These are phyloP conservation scores for Anser cygnoides DNA, from an alignment of 2,113 vertebrate species.

Conservation along the genomic window DNA sequence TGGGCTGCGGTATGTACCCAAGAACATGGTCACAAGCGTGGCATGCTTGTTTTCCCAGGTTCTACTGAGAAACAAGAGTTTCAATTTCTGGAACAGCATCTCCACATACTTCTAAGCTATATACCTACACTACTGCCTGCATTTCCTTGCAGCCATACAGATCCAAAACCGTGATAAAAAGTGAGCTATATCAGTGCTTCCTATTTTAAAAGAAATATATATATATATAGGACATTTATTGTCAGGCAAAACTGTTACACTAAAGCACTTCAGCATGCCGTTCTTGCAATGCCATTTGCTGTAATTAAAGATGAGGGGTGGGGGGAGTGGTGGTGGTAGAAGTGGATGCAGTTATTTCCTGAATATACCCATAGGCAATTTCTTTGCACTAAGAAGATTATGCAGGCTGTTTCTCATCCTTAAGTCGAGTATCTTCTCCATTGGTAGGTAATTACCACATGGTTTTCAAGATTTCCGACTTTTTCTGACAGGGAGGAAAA, in stretches of 20 bases:
- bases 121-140: accelerated
- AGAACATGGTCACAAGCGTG: accelerated
- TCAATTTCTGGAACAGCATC: accelerated
- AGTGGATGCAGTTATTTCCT: background rate
- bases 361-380: background rate
- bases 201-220: background rate
- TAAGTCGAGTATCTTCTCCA: background rate
- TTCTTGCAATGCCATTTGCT: background rate
- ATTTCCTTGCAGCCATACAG: accelerated
- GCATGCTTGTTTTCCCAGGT: background rate
- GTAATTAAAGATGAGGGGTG: background rate
- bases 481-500: background rate
- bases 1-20: background rate
- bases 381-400: background rate
- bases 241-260: background rate
- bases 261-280: background rate
- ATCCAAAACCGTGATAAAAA: accelerated
- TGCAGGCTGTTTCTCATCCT: background rate
- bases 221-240: too few species aligned
- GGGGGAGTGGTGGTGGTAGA: background rate
- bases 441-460: background rate
- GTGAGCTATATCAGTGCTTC: background rate
- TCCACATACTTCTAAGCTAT: background rate
- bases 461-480: background rate
- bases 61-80: background rate